Evolutionary conservation across 2,797 vertebrate genomes (phyloP), one percentile per base, ranked within the genome.

Genomic region (Enteromius afrohamiltoni): DNA sequence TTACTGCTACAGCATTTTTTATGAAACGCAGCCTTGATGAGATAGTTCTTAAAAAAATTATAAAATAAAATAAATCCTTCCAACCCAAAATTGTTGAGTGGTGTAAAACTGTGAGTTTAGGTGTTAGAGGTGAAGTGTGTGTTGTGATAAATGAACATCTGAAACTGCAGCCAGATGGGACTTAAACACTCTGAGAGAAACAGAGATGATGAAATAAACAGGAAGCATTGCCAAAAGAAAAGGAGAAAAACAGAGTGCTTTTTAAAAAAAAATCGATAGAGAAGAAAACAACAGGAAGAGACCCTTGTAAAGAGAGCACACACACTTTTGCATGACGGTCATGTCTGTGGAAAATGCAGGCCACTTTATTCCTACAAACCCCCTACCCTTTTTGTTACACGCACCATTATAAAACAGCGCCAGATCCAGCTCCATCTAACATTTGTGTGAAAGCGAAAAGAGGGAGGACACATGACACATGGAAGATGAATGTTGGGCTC

Each of bases 391-490:
- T 73, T 79, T 70, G 74, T 84, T 84, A 77, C 80, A 67, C 19
- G 31, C 10, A 3, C 58, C 60, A 81, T 84, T 55, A 88, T 86
- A 85, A 88, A 70, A 84, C 79, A 86, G 79, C 85, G 70, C 84
- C 82, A 79, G 76, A 47, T 60, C 88, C 84, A 87, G 89, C 90
- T 91, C 83, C 83, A 91, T 92, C 87, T 90, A 89, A 91, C 90
- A 78, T 11, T 88, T 86, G 73, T 86, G 65, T 77, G 49, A 60
- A 83, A 76, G 86, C 81, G 40, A 86, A 85, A 88, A 86, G 86
- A 88, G 87, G 86, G 84, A 84, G 85, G 19, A 69, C n/a, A 68
- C 65, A 88, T 83, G 83, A 69, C 83, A 85, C 14, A 42, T 64
- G 13, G 73, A 77, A 77, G 60, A 69, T 29, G 34, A 47, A 60